phyloP scores from a whole-genome alignment of 2,888 invertebrate genomes.

The Lepidochrysops patricia region DNA sequence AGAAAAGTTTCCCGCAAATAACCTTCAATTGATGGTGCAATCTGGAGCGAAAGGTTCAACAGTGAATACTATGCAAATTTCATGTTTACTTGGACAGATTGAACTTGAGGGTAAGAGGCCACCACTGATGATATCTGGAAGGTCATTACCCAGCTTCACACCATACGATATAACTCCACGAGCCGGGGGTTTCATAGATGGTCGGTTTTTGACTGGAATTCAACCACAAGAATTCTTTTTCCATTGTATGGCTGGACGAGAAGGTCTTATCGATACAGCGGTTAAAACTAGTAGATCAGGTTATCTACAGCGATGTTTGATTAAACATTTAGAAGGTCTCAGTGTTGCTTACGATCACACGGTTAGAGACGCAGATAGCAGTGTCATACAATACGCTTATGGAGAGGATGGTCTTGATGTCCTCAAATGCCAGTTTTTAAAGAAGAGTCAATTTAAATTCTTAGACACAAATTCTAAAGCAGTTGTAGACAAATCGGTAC shows the following conservation, averaged over 20 bases:
- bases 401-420: slow-evolving; percentile 97
- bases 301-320: slow-evolving; percentile 96
- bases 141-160: slow-evolving; percentile 92
- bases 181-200: slow-evolving; percentile 97
- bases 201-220: slow-evolving; percentile 98
- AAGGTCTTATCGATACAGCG: slow-evolving; percentile 99
- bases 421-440: slow-evolving; percentile 88
- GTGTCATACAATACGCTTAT: slow-evolving; percentile 93
- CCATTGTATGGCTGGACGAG: slow-evolving; percentile 99
- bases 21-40: slow-evolving; percentile 98
- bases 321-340: slow-evolving; percentile 98
- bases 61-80: slow-evolving; percentile 98
- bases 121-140: slow-evolving; percentile 94
- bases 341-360: slow-evolving; percentile 94
- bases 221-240: slow-evolving; percentile 98
- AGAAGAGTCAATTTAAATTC: slow-evolving; percentile 83
- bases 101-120: slow-evolving; percentile 98
- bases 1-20: slow-evolving; percentile 93
- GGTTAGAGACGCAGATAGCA: slow-evolving; percentile 95
- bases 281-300: slow-evolving; percentile 99
- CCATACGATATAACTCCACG: slow-evolving; percentile 90
- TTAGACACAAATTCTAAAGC: slow-evolving; percentile 85
- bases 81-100: slow-evolving; percentile 97
- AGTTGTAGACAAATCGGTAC: slow-evolving; percentile 72
- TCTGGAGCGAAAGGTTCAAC: slow-evolving; percentile 99